Conservation (phyloP, 2,888 invertebrate species). For the Drosophila melanocephala region DNA sequence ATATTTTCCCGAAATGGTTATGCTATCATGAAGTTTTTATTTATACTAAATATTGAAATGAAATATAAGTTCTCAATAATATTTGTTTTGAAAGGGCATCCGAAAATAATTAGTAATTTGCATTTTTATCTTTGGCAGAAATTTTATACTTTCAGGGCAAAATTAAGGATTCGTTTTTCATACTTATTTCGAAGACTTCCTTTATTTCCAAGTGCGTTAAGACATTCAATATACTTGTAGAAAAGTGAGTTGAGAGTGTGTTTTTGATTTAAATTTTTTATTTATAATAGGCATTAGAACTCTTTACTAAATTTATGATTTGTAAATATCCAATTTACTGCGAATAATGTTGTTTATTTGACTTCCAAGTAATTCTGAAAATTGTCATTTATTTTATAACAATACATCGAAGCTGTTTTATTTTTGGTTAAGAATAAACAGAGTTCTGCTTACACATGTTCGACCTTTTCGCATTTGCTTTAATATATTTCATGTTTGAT, state of each 20-base stretch:
- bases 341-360: not conserved
- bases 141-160: not conserved
- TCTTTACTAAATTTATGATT: not conserved
- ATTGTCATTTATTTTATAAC: slow-evolving; percentile 7
- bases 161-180: not conserved
- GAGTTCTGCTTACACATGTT: slow-evolving; percentile 10
- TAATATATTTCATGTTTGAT: slow-evolving; percentile 68
- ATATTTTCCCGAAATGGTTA: not conserved
- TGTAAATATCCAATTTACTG: not conserved
- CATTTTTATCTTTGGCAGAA: not conserved
- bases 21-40: not conserved
- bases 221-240: not conserved
- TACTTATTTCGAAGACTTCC: not conserved
- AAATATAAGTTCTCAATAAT: not conserved
- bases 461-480: slow-evolving; percentile 35
- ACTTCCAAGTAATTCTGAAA: not conserved
- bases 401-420: slow-evolving; percentile 2
- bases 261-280: not conserved
- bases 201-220: not conserved
- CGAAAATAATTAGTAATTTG: not conserved
- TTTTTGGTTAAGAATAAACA: slow-evolving; percentile 38
- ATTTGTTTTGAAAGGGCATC: not conserved
- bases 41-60: not conserved
- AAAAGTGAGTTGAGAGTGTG: not conserved
- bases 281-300: not conserved